Conservation (phyloP, 1,140 invertebrate genomes). For the Drosophila persimilis region DNA sequence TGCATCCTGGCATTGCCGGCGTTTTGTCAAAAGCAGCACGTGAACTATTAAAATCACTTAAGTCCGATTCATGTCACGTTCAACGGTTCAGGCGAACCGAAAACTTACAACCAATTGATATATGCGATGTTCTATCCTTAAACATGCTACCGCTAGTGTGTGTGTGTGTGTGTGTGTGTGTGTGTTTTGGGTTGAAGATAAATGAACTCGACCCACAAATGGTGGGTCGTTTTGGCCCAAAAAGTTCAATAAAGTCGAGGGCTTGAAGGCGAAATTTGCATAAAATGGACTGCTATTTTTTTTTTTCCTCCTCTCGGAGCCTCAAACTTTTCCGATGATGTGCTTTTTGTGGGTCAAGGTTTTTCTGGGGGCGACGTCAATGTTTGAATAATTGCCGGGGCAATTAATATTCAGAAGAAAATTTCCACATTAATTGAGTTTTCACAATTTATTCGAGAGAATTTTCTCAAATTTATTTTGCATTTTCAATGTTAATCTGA, state of each 20-base stretch:
- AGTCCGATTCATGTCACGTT: slow-evolving; percentile 78
- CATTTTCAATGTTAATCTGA: no score
- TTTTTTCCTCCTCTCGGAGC: not conserved
- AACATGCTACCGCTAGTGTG: no score
- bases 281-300: slow-evolving; percentile 33
- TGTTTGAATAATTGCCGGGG: slow-evolving; percentile 9
- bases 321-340: slow-evolving; percentile 19
- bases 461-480: no score
- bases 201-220: slow-evolving; percentile 47
- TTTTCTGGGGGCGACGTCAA: not conserved
- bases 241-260: slow-evolving; percentile 46
- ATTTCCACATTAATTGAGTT: slow-evolving; percentile 2
- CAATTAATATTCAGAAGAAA: no score
- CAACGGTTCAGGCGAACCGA: slow-evolving; percentile 30
- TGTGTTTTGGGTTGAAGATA: slow-evolving; percentile 40
- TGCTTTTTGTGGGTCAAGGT: slow-evolving; percentile 39
- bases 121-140: slow-evolving; percentile 44
- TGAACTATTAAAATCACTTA: slow-evolving; percentile 82
- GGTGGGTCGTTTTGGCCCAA: not conserved
- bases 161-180: slow-evolving; percentile 8
- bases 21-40: slow-evolving; percentile 77
- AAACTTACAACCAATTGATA: slow-evolving; percentile 74
- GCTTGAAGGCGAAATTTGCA: slow-evolving; percentile 43
- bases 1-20: slow-evolving; percentile 32
- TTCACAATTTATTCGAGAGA: not conserved